Evolutionary conservation across 2,797 vertebrate species (phyloP).

Genomic region (Thunnus albacares): DNA sequence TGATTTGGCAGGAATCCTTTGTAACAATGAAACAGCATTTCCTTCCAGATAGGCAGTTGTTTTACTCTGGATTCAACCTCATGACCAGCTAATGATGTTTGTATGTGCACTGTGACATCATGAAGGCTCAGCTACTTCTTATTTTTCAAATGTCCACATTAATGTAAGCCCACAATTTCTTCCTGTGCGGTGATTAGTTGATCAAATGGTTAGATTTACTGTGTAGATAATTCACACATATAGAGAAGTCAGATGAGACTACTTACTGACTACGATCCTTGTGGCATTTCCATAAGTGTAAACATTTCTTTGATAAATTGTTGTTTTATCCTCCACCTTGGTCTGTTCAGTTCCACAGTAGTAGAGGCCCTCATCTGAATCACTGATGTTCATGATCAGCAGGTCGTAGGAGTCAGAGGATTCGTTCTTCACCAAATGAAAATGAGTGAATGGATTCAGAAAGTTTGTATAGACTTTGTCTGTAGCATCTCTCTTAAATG

Average conservation of each 20-base stretch:
- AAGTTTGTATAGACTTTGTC: too few relatives aligned
- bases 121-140: too few relatives aligned
- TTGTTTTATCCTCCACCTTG: fast-evolving
- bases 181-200: neutral
- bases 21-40: neutral
- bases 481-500: too few relatives aligned
- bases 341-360: conserved; percentile 41
- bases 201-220: too few relatives aligned
- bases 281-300: conserved; percentile 22
- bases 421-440: conserved; percentile 34
- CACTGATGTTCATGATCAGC: conserved; percentile 55
- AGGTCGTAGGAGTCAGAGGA: conserved; percentile 55
- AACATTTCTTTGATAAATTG: fast-evolving
- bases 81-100: neutral
- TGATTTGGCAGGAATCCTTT: too few relatives aligned
- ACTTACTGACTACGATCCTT: conserved; percentile 41
- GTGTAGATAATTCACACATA: neutral
- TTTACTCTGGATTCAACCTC: neutral
- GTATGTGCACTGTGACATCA: too few relatives aligned
- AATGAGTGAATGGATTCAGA: conserved; percentile 19
- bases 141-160: too few relatives aligned
- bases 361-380: conserved; percentile 63
- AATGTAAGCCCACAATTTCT: neutral
- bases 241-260: neutral
- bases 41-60: neutral